Evolutionary conservation across 2,888 invertebrate genomes (phyloP).

Genomic region (Athetis lepigone): DNA sequence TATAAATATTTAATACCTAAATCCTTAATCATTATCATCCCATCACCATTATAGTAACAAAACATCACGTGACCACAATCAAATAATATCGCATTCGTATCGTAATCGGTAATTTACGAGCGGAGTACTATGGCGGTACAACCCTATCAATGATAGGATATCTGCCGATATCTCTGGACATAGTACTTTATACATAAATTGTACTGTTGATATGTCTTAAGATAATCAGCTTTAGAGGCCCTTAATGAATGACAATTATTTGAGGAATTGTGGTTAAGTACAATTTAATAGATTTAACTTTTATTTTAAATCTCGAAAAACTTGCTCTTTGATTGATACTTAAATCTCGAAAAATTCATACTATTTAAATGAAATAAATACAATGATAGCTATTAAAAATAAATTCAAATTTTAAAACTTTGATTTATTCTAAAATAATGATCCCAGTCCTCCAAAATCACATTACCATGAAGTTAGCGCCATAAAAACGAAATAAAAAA

Average conservation of each 20-base stretch:
- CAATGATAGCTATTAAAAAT: not conserved
- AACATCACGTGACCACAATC: constrained; percentile 31
- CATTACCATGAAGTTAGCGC: too few species aligned
- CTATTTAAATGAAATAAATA: not conserved
- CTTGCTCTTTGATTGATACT: too few species aligned
- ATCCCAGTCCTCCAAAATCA: too few species aligned
- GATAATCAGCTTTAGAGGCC: constrained; percentile 15
- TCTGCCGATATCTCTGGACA: constrained; percentile 37
- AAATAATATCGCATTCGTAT: constrained; percentile 42
- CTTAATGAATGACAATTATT: not conserved
- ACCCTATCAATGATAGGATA: constrained; percentile 44
- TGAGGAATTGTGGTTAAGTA: too few species aligned
- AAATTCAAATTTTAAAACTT: not conserved
- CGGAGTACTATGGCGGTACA: constrained; percentile 37
- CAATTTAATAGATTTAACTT: too few species aligned
- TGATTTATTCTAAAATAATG: too few species aligned
- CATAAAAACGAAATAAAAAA: too few species aligned
- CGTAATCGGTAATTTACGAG: constrained; percentile 53
- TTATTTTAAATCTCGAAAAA: too few species aligned
- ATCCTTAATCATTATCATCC: not conserved
- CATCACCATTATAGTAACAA: constrained; percentile 6
- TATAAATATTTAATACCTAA: too few species aligned
- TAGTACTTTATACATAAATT: constrained; percentile 7
- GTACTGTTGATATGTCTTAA: constrained; percentile 4
- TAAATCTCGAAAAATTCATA: too few species aligned